Conservation (phyloP, 23 tunicate genomes). For the Halocynthia roretzi region DNA sequence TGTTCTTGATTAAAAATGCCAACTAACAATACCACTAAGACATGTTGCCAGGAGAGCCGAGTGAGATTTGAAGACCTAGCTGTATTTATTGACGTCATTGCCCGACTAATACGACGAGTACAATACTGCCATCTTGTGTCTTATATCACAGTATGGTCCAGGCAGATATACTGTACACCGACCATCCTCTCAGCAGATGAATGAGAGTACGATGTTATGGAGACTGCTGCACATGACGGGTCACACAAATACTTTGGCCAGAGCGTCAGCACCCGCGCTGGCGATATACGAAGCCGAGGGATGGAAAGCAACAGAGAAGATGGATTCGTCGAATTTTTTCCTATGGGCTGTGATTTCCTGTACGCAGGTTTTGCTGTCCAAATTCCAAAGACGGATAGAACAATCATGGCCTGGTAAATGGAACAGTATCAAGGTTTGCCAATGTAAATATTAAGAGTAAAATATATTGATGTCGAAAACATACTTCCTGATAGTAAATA, state of each 20-base stretch:
- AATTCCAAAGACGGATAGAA: constrained; percentile 82
- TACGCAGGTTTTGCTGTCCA: constrained; percentile 84
- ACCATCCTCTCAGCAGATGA: no score
- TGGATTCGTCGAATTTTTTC: constrained; percentile 84
- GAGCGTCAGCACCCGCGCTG: constrained; percentile 94
- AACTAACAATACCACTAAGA: no score
- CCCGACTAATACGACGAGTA: no score
- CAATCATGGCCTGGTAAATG: constrained; percentile 61
- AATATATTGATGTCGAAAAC: constrained; percentile 14
- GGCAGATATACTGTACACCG: no score
- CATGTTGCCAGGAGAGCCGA: no score
- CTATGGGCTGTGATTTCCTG: constrained; percentile 96
- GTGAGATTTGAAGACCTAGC: no score
- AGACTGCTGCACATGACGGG: background rate
- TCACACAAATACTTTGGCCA: constrained; percentile 90
- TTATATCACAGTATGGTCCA: no score
- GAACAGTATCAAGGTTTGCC: background rate
- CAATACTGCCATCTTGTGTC: no score
- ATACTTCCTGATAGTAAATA: constrained; percentile 97
- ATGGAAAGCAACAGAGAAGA: constrained; percentile 92
- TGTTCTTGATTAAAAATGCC: no score
- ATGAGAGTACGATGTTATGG: no score
- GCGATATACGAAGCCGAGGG: constrained; percentile 86
- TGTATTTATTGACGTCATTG: no score
- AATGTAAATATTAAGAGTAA: background rate